phyloP scores from a whole-genome alignment of 2,888 invertebrate species.

The Limnephilus rhombicus region DNA sequence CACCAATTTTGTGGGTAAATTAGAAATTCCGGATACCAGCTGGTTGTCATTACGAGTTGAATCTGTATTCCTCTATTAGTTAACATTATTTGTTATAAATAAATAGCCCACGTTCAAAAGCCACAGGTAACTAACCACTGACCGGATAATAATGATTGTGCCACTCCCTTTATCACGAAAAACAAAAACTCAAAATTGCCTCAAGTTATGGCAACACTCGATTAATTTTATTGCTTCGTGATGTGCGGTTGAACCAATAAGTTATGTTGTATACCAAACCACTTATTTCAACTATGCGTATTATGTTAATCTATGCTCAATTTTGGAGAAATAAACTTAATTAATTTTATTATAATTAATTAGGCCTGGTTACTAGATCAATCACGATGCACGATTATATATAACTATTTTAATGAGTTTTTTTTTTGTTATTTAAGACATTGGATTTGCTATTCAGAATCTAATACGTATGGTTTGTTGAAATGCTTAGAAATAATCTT shows the following conservation, averaged over 20 bases:
- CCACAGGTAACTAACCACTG: background rate
- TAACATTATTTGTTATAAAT: background rate
- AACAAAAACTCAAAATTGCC: conserved; percentile 30
- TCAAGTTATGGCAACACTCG: conserved; percentile 48
- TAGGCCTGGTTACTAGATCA: background rate
- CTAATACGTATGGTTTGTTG: background rate
- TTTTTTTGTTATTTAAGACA: background rate
- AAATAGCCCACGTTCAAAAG: background rate
- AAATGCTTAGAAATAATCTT: background rate
- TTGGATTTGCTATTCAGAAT: background rate
- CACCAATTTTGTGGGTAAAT: background rate
- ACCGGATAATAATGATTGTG: background rate
- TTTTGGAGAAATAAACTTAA: background rate
- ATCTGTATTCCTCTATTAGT: background rate
- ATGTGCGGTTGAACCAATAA: conserved; percentile 58
- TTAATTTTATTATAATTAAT: background rate
- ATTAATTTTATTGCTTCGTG: conserved; percentile 57
- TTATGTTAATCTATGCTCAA: background rate
- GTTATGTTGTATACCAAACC: background rate
- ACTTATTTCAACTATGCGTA: background rate
- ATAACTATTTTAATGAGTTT: background rate
- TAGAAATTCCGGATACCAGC: background rate
- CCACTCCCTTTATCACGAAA: conserved; percentile 58
- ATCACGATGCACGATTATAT: background rate
- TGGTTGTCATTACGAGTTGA: background rate